Evolutionary conservation across 2,797 vertebrate species (phyloP).

Genomic region (Tadarida brasiliensis): DNA sequence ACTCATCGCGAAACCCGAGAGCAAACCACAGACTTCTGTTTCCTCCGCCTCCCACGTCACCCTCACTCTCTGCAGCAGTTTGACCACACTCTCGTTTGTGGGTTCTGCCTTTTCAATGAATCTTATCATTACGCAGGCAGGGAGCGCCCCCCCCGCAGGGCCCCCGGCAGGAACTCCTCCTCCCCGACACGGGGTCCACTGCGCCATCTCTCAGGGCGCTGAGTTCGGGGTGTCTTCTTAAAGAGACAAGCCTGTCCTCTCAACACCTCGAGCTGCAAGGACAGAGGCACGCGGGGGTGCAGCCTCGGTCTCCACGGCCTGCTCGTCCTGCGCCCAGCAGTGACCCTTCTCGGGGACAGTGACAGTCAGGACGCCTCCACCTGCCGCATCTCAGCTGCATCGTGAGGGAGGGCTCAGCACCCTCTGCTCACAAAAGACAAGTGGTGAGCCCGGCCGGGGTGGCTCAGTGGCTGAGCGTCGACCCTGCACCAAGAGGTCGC

Average conservation of each 20-base stretch:
- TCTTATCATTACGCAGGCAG: not conserved
- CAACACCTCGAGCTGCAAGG: not conserved
- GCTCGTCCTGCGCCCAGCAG: not conserved
- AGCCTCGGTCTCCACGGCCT: not conserved
- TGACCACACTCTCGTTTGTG: constrained; percentile 53
- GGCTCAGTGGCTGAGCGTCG: no score
- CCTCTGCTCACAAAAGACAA: not conserved
- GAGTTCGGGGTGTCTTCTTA: not conserved
- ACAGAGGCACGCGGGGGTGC: no score
- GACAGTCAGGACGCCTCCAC: not conserved
- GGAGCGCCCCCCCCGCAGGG: not conserved
- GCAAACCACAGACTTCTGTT: constrained; percentile 68
- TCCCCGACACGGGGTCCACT: no score
- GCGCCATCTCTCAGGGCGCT: no score
- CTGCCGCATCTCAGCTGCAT: not conserved
- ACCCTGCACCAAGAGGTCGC: no score
- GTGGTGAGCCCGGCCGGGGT: not conserved
- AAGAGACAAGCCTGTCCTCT: not conserved
- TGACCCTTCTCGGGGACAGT: not conserved
- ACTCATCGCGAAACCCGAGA: constrained; percentile 66
- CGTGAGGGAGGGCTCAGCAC: not conserved
- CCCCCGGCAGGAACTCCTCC: not conserved
- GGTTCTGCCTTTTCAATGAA: constrained; percentile 58
- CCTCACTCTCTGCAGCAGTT: constrained; percentile 39
- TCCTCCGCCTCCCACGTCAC: constrained; percentile 61